Evolutionary conservation across 2,797 vertebrate genomes (phyloP).

Genomic region (Anas bahamensis): DNA sequence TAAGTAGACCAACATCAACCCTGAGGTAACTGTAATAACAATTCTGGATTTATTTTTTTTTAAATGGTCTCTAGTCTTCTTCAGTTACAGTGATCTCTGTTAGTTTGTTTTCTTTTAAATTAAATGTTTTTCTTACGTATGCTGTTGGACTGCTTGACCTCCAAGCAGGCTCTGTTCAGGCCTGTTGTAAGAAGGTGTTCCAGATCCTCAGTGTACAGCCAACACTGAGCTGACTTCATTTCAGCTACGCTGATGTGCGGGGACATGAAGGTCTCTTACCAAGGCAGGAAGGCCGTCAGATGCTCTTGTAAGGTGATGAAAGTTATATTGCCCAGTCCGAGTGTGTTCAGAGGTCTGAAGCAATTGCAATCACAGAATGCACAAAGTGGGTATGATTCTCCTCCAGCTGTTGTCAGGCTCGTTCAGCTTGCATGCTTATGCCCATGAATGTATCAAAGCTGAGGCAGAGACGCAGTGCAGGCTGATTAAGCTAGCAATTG

Average conservation of each 20-base stretch:
- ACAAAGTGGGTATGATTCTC: background rate
- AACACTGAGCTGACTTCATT: background rate
- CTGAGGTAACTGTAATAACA: background rate
- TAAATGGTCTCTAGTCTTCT: background rate
- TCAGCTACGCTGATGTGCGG: background rate
- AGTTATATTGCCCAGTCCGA: background rate
- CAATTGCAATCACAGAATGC: background rate
- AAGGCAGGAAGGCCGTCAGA: background rate
- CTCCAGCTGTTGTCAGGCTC: background rate
- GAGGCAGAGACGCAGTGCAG: background rate
- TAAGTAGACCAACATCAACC: background rate
- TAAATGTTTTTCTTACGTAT: background rate
- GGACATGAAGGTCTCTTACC: background rate
- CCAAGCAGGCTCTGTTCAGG: background rate
- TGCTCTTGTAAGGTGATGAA: background rate
- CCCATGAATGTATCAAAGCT: background rate
- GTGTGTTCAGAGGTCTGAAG: background rate
- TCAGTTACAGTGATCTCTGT: no score
- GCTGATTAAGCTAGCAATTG: background rate
- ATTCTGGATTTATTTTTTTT: background rate
- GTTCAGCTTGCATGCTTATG: background rate
- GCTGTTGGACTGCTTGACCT: fast-evolving
- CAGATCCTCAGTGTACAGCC: background rate
- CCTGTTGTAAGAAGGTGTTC: background rate
- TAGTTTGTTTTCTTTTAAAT: background rate